Evolutionary conservation across 2,888 invertebrate genomes (phyloP).

Genomic region (Zaprionus bogoriensis): DNA sequence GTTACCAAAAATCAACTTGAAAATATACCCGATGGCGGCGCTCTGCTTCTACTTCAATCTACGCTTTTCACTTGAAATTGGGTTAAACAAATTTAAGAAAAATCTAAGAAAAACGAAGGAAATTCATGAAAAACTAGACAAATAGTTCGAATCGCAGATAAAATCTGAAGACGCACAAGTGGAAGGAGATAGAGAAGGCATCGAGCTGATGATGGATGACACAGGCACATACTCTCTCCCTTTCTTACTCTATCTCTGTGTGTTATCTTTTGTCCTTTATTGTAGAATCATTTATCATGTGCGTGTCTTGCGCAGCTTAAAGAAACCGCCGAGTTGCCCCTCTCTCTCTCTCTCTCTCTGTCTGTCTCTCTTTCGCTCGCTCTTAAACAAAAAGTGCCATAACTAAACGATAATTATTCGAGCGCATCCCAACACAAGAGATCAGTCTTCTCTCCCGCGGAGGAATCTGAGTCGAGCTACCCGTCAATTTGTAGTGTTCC

Average conservation of each 20-base stretch:
- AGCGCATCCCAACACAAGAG: conserved; percentile 32
- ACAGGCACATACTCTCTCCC: conserved; percentile 16
- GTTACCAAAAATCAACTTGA: conserved; percentile 34
- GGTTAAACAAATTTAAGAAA: conserved; percentile 49
- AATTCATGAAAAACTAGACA: conserved; percentile 42
- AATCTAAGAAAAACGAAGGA: conserved; percentile 26
- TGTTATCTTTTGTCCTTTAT: conserved; percentile 43
- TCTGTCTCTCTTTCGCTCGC: too few relatives aligned
- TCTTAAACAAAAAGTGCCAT: conserved; percentile 64
- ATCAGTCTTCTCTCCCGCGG: conserved; percentile 18
- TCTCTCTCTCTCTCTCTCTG: too few relatives aligned
- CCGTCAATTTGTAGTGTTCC: not conserved
- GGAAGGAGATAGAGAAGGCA: not conserved
- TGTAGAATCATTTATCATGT: conserved; percentile 80
- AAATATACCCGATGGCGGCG: conserved; percentile 4
- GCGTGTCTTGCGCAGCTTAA: conserved; percentile 46
- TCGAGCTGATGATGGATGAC: conserved; percentile 70
- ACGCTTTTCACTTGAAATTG: conserved; percentile 54
- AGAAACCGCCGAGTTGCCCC: conserved; percentile 21
- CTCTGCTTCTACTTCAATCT: conserved; percentile 6
- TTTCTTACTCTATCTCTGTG: conserved; percentile 6
- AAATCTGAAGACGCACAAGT: not conserved
- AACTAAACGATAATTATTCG: conserved; percentile 74
- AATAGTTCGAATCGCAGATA: conserved; percentile 47
- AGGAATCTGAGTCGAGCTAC: not conserved